Evolutionary conservation across 2,888 invertebrate genomes (phyloP).

Genomic region (Thecocarcelia acutangulata): DNA sequence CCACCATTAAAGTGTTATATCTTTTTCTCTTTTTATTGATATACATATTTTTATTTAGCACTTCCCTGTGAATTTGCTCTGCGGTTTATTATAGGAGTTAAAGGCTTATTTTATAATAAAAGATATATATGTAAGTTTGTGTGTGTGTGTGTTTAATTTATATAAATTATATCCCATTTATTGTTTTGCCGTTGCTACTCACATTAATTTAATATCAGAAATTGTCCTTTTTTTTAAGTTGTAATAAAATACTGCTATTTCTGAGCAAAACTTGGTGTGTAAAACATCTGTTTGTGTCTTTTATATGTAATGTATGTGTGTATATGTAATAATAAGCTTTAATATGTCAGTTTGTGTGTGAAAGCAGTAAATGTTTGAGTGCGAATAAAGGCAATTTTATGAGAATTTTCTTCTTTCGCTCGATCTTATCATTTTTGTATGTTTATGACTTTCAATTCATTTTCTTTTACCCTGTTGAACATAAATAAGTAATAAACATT

Average conservation of each 20-base stretch:
- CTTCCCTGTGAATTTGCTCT: conserved; percentile 50
- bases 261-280: no score
- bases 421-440: conserved; percentile 18
- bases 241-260: no score
- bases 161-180: background rate
- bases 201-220: no score
- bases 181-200: no score
- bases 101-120: conserved; percentile 3
- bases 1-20: no score
- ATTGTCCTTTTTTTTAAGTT: no score
- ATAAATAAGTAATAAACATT: conserved; percentile 60
- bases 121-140: background rate
- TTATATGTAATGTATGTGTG: no score
- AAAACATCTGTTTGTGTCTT: background rate
- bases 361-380: background rate
- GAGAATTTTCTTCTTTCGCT: background rate
- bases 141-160: background rate
- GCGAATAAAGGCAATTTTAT: conserved; percentile 19
- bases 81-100: conserved; percentile 46
- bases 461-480: conserved; percentile 20
- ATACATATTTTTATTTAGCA: conserved; percentile 33
- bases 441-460: conserved; percentile 44
- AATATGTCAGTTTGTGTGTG: background rate
- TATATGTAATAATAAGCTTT: no score
- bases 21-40: no score